These are phyloP conservation scores for Cheilosia pagana DNA, from an alignment of 2,888 invertebrate genomes.

Conservation along the genomic window DNA sequence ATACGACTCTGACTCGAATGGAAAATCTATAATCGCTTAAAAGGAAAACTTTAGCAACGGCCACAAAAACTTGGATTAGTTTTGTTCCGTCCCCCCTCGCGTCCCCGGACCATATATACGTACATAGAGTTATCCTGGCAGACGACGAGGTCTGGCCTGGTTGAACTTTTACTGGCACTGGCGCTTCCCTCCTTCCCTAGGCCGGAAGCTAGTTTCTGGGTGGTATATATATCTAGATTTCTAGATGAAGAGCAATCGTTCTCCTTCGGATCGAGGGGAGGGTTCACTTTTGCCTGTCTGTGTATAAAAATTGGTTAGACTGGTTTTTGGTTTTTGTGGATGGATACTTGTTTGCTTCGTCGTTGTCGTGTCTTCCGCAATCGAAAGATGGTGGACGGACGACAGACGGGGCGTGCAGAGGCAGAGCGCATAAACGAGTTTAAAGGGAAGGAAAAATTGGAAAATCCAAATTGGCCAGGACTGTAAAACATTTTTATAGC, in stretches of 20 bases:
- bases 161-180: constrained; percentile 22
- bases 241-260: constrained; percentile 4
- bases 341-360: constrained; percentile 44
- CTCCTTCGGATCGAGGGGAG: neutral
- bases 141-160: neutral
- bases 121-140: neutral
- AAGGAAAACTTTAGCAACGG: constrained; percentile 66
- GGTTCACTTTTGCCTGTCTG: neutral
- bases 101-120: no score
- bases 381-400: constrained; percentile 18
- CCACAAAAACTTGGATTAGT: constrained; percentile 65
- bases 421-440: neutral
- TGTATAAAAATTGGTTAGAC: constrained; percentile 17
- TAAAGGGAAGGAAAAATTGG: constrained; percentile 11
- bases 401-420: neutral
- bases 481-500: constrained; percentile 56
- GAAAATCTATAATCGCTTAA: constrained; percentile 73
- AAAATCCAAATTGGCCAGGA: constrained; percentile 45
- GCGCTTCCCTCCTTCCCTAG: constrained; percentile 2
- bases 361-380: neutral
- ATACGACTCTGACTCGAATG: constrained; percentile 60
- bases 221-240: no score
- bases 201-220: constrained; percentile 2
- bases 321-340: constrained; percentile 43
- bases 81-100: constrained; percentile 19